These are phyloP conservation scores for Myotis brandtii DNA, from an alignment of 2,113 vertebrate genomes.

Conservation along the genomic window DNA sequence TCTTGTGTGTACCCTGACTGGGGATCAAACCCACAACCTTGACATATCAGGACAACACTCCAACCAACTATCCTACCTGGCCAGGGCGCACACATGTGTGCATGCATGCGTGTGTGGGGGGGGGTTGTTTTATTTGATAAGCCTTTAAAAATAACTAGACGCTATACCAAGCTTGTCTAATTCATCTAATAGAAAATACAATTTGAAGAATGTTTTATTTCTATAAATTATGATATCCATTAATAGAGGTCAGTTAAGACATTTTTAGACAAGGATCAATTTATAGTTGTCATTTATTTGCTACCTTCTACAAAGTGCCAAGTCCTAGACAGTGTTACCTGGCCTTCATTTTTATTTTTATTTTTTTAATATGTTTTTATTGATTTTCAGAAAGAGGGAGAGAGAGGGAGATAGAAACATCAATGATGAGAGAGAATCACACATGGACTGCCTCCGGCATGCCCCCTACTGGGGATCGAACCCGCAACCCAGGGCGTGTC, in stretches of 20 bases:
- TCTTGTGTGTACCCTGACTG: background rate
- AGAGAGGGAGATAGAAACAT: background rate
- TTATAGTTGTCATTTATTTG: conserved; percentile 27
- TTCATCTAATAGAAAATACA: background rate
- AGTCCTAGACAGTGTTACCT: background rate
- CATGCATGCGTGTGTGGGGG: too few species aligned
- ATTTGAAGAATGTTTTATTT: background rate
- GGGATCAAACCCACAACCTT: background rate
- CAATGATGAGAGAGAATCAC: too few species aligned
- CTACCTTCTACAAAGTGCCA: background rate
- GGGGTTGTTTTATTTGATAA: background rate
- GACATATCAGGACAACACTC: background rate
- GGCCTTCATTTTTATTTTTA: background rate
- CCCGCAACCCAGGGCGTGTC: too few species aligned
- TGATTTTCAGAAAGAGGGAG: background rate
- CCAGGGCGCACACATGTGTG: too few species aligned
- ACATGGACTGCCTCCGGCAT: too few species aligned
- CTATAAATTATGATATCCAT: background rate
- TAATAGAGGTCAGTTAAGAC: background rate
- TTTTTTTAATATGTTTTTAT: background rate
- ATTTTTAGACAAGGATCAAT: conserved; percentile 18
- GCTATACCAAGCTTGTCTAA: background rate
- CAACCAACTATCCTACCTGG: too few species aligned
- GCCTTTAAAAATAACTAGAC: conserved; percentile 20
- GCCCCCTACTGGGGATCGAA: too few species aligned